phyloP scores from a whole-genome alignment of 2,113 vertebrate genomes.

The Helogale parvula region DNA sequence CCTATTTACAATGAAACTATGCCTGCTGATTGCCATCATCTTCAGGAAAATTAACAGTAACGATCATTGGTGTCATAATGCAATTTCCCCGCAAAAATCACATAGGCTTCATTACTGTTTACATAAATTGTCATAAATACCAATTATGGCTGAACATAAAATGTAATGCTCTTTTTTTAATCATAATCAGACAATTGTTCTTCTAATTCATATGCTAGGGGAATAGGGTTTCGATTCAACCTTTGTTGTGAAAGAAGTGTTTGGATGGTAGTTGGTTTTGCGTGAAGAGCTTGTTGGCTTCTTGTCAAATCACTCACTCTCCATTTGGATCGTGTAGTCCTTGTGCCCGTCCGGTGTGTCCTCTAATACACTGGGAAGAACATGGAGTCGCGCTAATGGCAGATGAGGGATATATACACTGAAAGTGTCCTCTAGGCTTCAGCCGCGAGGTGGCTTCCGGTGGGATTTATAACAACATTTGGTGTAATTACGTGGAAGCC shows the following conservation, averaged over 20 bases:
- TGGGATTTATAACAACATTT: constrained; percentile 88
- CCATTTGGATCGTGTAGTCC: constrained; percentile 79
- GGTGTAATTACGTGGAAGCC: constrained; percentile 82
- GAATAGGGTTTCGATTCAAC: constrained; percentile 87
- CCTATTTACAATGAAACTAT: constrained; percentile 91
- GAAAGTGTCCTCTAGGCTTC: constrained; percentile 82
- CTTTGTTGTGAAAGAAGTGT: constrained; percentile 85
- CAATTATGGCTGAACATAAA: constrained; percentile 91
- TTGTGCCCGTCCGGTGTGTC: constrained; percentile 78
- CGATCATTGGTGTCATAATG: constrained; percentile 91
- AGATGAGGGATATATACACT: constrained; percentile 65
- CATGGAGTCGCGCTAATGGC: constrained; percentile 66
- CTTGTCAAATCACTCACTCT: constrained; percentile 81
- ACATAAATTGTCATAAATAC: constrained; percentile 93
- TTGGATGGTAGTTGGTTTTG: constrained; percentile 82
- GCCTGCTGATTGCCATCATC: constrained; percentile 90
- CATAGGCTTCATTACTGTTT: constrained; percentile 91
- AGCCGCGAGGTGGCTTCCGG: constrained; percentile 77
- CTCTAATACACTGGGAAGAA: constrained; percentile 80
- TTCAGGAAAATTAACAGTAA: constrained; percentile 92
- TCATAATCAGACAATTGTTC: constrained; percentile 91
- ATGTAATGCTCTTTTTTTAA: constrained; percentile 89
- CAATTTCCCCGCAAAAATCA: constrained; percentile 90
- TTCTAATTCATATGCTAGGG: constrained; percentile 87
- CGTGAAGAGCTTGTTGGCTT: constrained; percentile 83